Evolutionary conservation across 2,113 vertebrate species (phyloP), one percentile per base, ranked within the genome.

Genomic region (Dromiciops gliroides): DNA sequence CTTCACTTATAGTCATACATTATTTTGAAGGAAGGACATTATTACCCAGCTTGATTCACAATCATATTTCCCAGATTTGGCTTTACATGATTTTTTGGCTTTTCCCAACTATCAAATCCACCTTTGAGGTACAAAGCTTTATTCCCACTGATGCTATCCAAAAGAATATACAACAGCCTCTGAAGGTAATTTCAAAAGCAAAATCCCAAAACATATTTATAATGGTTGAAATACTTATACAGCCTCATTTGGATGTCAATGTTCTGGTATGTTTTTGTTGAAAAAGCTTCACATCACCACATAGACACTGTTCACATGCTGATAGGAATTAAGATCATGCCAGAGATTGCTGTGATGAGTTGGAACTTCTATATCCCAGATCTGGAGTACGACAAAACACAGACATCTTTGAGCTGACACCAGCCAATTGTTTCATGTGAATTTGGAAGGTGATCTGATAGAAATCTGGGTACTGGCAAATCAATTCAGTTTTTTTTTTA

Each of bases 361-460:
- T 92, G 51, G n/a, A 5, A 91, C 48, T 92, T n/a, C 91, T 89
- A 94, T 23, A 90, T 91, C 53, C 47, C 93, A 51, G 95, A 91
- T 5, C 93, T 92, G 23, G 25, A 94, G 31, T 24, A 26, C 9
- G 91, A n/a, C 50, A 51, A 92, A 83, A 49, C 49, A 50, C 93
- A 95, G 91, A 51, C 25, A 28, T 67, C 50, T 92, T 47, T 90
- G 9, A 28, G 23, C n/a, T 92, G 52, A 93, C 44, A 22, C n/a
- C 75, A 90, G 91, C 75, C 49, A 89, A 89, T 92, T 92, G 31
- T 95, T 49, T 49, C 49, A 93, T 91, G 49, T 48, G 47, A 50
- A 95, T 93, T 94, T 89, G 96, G 83, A 94, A 95, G 89, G 83
- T 25, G 52, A 93, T 96, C n/a, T 52, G 95, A 48, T 94, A 89